A percentile compares a stretch with the other conserved stretches of the same genome.
Evolutionary conservation across 2,797 vertebrate genomes (phyloP).

Genomic region (Myotis pilosus): DNA sequence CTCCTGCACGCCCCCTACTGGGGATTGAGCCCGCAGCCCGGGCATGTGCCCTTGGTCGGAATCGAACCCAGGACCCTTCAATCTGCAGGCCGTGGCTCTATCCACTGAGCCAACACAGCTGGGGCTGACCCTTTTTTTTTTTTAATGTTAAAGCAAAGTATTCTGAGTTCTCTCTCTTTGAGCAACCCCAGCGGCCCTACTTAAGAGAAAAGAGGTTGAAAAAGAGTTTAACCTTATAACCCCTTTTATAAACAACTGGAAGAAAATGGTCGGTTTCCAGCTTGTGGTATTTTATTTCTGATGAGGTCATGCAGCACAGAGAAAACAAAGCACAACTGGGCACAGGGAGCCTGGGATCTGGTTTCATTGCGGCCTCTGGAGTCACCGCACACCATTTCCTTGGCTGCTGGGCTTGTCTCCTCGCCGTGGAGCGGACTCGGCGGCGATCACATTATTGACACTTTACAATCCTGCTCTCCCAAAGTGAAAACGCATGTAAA

Average conservation of each 20-base stretch:
- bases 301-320: background rate
- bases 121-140: background rate
- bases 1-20: background rate
- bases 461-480: background rate
- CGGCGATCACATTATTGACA: background rate
- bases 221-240: slow-evolving; percentile 8
- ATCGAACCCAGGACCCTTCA: background rate
- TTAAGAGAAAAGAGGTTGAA: background rate
- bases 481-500: background rate
- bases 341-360: background rate
- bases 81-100: background rate
- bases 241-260: background rate
- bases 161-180: slow-evolving; percentile 1
- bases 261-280: background rate
- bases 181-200: background rate
- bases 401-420: background rate
- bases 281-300: background rate
- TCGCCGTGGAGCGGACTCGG: background rate
- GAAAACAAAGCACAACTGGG: background rate
- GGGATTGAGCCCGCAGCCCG: background rate
- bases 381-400: background rate
- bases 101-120: background rate
- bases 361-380: background rate
- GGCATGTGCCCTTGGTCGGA: background rate
- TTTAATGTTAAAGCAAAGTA: background rate